These are phyloP conservation scores for Dinocampus coccinellae DNA, from an alignment of 2,888 invertebrate species.

Conservation along the genomic window DNA sequence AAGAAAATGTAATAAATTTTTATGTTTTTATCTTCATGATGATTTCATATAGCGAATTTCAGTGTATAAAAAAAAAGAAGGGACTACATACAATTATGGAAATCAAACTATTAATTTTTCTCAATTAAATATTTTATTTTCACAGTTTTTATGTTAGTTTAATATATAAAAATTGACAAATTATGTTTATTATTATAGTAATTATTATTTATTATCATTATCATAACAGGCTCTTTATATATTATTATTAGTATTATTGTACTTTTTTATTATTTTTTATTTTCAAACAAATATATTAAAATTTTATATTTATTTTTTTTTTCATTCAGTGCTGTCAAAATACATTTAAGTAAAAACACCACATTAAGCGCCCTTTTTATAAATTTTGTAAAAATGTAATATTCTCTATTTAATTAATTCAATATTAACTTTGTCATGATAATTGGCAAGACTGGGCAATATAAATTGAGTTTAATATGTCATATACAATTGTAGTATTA, in stretches of 20 bases:
- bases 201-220: background rate
- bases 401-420: no score
- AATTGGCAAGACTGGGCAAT: background rate
- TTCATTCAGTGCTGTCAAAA: background rate
- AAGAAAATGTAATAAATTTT: slow-evolving; percentile 34
- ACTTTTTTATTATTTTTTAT: no score
- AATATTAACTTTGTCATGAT: background rate
- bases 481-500: background rate
- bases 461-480: background rate
- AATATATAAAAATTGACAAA: background rate
- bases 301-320: no score
- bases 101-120: background rate
- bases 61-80: no score
- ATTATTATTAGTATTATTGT: no score
- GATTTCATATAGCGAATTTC: no score
- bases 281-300: no score
- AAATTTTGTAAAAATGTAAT: no score
- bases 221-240: background rate
- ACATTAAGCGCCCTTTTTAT: no score
- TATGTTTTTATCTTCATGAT: background rate
- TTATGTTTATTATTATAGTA: background rate
- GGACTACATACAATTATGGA: background rate
- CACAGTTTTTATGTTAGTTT: background rate
- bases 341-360: background rate
- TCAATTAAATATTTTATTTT: background rate